Conservation (phyloP, 2,888 invertebrate genomes). For the Corythucha ciliata region DNA sequence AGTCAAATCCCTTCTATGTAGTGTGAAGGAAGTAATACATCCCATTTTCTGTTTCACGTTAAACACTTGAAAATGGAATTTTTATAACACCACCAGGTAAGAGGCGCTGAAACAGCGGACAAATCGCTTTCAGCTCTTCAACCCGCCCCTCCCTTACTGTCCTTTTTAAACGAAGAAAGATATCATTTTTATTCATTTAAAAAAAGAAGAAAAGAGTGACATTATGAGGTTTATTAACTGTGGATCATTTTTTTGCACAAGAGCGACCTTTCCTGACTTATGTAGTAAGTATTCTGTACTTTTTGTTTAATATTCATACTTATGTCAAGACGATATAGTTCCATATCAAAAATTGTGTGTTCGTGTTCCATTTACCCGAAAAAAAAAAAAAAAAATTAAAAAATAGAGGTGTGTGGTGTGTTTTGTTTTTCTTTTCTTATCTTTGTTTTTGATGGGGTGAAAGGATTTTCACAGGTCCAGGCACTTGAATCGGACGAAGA, state of each 20-base stretch:
- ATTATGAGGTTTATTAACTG: conserved; percentile 29
- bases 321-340: too few species aligned
- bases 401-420: conserved; percentile 15
- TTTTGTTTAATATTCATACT: too few species aligned
- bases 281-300: conserved; percentile 27
- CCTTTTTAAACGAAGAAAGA: neutral
- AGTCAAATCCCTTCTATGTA: conserved; percentile 19
- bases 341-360: too few species aligned
- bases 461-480: neutral
- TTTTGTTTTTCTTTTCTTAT: conserved; percentile 8
- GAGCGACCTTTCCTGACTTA: conserved; percentile 28
- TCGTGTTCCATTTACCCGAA: too few species aligned
- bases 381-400: too few species aligned
- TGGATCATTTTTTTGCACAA: conserved; percentile 30
- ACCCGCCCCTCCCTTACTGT: neutral
- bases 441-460: neutral
- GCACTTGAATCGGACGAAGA: too few species aligned
- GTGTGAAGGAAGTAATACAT: conserved; percentile 28
- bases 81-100: conserved; percentile 27
- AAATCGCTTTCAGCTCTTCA: neutral
- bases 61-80: conserved; percentile 30
- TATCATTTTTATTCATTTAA: neutral
- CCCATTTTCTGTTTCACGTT: conserved; percentile 35
- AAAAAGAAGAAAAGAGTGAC: neutral
- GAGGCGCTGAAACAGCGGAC: conserved; percentile 17